A percentile compares a stretch with the other conserved stretches of the same genome.
Evolutionary conservation across 2,888 invertebrate species (phyloP).

Genomic region (Tinea trinotella): DNA sequence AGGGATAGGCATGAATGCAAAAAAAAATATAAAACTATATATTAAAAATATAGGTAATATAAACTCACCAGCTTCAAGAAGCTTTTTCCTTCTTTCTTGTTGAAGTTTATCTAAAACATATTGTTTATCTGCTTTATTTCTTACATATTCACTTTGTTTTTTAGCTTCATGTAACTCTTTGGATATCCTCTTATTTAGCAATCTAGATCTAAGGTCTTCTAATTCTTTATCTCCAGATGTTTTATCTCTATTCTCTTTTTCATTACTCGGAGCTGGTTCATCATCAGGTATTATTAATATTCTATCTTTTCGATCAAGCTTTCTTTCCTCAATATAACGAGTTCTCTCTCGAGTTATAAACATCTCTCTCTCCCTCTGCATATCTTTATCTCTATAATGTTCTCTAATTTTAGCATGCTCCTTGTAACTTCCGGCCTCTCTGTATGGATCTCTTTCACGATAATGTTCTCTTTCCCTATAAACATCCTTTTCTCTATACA

Average conservation of each 20-base stretch:
- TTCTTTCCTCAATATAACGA: slow-evolving; percentile 55
- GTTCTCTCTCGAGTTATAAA: not conserved
- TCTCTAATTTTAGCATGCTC: slow-evolving; percentile 56
- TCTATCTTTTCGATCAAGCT: slow-evolving; percentile 55
- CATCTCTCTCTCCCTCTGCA: slow-evolving; percentile 36
- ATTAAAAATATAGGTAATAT: too few relatives aligned
- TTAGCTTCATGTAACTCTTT: slow-evolving; percentile 71
- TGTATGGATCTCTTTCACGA: slow-evolving; percentile 33
- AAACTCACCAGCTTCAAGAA: slow-evolving; percentile 76
- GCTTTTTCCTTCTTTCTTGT: slow-evolving; percentile 76
- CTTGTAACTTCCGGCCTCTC: slow-evolving; percentile 35
- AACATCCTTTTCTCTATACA: slow-evolving; percentile 37
- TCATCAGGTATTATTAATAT: slow-evolving; percentile 53
- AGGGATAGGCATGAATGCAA: too few relatives aligned
- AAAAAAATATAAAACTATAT: too few relatives aligned
- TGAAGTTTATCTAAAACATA: slow-evolving; percentile 59
- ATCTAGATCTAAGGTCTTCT: slow-evolving; percentile 82
- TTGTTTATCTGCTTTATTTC: slow-evolving; percentile 49
- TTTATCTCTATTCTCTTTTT: slow-evolving; percentile 63
- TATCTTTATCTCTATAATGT: slow-evolving; percentile 53
- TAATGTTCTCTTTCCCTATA: slow-evolving; percentile 40
- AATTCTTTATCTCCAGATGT: slow-evolving; percentile 74
- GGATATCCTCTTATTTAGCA: slow-evolving; percentile 78
- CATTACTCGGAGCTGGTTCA: slow-evolving; percentile 47
- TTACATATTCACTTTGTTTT: slow-evolving; percentile 55